phyloP scores from a whole-genome alignment of 1,140 invertebrate species.

The Pantala flavescens region DNA sequence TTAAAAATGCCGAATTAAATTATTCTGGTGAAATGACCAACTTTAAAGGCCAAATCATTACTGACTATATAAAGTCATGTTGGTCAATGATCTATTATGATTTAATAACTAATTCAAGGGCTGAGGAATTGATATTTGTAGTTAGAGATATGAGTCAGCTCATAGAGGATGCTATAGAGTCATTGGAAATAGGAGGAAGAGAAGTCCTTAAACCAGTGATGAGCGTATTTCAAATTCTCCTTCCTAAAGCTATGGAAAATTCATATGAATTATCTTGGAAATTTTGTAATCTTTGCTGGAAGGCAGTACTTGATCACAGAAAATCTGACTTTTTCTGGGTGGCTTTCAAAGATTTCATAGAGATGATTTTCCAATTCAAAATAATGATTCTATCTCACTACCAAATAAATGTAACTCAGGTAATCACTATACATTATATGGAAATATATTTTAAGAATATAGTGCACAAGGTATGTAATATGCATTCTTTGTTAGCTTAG shows the following conservation, averaged over 20 bases:
- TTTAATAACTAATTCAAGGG: not conserved
- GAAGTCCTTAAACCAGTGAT: conserved; percentile 22
- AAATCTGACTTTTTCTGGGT: conserved; percentile 30
- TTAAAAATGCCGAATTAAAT: too few species aligned
- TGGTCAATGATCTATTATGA: conserved; percentile 18
- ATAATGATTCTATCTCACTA: conserved; percentile 12
- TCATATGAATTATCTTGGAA: conserved; percentile 19
- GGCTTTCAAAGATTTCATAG: conserved; percentile 24
- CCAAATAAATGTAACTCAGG: not conserved
- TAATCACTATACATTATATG: not conserved
- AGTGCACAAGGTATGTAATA: too few species aligned
- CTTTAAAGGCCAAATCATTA: conserved; percentile 10
- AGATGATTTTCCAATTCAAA: conserved; percentile 20
- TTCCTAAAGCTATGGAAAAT: conserved; percentile 12
- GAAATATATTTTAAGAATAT: too few species aligned
- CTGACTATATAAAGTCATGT: conserved; percentile 17
- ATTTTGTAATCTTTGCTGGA: conserved; percentile 23
- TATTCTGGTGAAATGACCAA: not conserved
- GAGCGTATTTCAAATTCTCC: conserved; percentile 16
- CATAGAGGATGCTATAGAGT: conserved; percentile 20
- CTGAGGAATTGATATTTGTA: not conserved
- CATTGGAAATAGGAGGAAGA: conserved; percentile 24
- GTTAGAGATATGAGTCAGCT: conserved; percentile 9
- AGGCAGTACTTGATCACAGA: conserved; percentile 25
- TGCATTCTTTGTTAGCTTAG: too few species aligned